Conservation (phyloP, 92 coral and sea anemone genomes). For the Umimayanthus chanpuru region DNA sequence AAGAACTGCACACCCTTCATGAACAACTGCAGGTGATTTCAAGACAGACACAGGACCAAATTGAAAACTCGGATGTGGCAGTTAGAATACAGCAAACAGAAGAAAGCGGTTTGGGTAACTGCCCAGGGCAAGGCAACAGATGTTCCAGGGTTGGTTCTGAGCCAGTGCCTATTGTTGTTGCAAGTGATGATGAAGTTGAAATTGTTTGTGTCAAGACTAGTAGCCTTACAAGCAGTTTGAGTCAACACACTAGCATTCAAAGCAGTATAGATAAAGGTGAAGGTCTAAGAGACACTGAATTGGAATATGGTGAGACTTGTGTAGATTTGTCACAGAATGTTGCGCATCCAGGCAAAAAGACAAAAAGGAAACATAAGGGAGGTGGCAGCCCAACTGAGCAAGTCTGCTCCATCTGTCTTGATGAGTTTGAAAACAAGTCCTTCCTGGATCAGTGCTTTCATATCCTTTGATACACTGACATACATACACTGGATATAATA, state of each 20-base stretch:
- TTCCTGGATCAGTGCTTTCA: constrained; percentile 97
- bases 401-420: constrained; percentile 90
- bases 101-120: neutral
- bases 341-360: neutral
- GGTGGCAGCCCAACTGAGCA: constrained; percentile 66
- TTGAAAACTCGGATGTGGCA: constrained; percentile 15
- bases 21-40: constrained; percentile 22
- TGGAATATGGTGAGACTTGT: neutral
- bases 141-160: neutral
- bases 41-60: constrained; percentile 25
- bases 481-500: neutral
- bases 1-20: constrained; percentile 21
- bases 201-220: constrained; percentile 30
- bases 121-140: neutral
- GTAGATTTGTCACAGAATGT: neutral
- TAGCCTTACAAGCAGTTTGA: neutral
- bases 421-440: constrained; percentile 90
- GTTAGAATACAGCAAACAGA: neutral
- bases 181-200: constrained; percentile 69
- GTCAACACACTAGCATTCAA: constrained; percentile 12
- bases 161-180: constrained; percentile 18
- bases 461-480: constrained; percentile 75
- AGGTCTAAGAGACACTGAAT: neutral
- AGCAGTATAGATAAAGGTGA: neutral
- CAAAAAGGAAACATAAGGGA: constrained; percentile 13